Conservation (phyloP, 1,140 invertebrate species). For the Drosophila ananassae region DNA sequence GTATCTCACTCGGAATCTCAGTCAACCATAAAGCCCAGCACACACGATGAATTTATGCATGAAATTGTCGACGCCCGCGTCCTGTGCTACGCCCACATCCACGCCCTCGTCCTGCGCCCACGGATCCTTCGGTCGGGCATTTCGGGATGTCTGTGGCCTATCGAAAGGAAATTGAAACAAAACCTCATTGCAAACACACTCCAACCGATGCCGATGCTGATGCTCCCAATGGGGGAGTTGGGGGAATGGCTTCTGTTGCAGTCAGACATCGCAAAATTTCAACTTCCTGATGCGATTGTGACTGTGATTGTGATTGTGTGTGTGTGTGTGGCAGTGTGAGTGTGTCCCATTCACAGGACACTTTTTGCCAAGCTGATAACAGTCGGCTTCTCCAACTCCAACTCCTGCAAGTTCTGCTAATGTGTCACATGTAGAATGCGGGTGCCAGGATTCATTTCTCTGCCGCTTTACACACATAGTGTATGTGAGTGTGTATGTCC, state of each 20-base stretch:
- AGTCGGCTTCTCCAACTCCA: constrained; percentile 1
- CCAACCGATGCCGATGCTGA: constrained; percentile 1
- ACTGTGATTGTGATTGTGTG: background rate
- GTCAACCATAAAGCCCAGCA: constrained; percentile 65
- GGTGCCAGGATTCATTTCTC: constrained; percentile 47
- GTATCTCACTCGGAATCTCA: constrained; percentile 81
- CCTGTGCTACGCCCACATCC: constrained; percentile 27
- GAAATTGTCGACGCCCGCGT: constrained; percentile 81
- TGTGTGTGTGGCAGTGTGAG: background rate
- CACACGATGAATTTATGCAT: constrained; percentile 78
- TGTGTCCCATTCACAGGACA: constrained; percentile 61
- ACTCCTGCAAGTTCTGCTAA: constrained; percentile 22
- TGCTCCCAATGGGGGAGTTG: background rate
- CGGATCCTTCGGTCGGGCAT: constrained; percentile 4
- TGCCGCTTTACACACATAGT: background rate
- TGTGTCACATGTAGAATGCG: constrained; percentile 67
- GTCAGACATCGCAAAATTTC: constrained; percentile 68
- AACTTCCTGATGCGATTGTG: constrained; percentile 51
- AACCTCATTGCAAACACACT: constrained; percentile 74
- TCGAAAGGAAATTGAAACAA: constrained; percentile 82
- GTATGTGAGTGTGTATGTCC: constrained; percentile 1
- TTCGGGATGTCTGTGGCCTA: constrained; percentile 75
- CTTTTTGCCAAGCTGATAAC: constrained; percentile 75
- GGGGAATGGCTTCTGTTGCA: constrained; percentile 40
- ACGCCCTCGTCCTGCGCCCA: constrained; percentile 23